A percentile compares a stretch with the other conserved stretches of the same genome.
Conservation (phyloP, 2,113 vertebrate genomes). For the Sminthopsis crassicaudata region DNA sequence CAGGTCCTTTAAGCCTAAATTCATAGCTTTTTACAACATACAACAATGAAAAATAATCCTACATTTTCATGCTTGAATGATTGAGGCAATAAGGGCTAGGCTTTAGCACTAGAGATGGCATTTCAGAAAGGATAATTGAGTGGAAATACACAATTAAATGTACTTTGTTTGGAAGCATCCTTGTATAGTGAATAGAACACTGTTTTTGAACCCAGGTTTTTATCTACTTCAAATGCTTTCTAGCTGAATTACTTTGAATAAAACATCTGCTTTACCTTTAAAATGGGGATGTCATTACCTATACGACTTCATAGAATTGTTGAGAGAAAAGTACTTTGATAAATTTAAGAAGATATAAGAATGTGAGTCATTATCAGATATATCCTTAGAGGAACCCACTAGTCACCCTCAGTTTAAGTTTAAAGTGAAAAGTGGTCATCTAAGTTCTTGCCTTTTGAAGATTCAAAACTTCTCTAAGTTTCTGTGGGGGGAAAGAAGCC, state of each 20-base stretch:
- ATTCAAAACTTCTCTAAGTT: not conserved
- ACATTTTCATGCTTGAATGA: not conserved
- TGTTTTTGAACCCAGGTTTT: not conserved
- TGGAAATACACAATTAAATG: not conserved
- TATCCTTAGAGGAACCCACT: not conserved
- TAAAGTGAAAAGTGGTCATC: not conserved
- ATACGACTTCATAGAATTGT: not conserved
- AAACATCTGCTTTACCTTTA: not conserved
- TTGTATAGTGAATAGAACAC: not conserved
- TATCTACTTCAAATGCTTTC: not conserved
- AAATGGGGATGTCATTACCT: not conserved
- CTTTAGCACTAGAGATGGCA: not conserved
- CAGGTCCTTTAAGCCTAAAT: not conserved
- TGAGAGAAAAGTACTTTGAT: not conserved
- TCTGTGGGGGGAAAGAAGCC: not conserved
- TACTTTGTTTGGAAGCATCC: not conserved
- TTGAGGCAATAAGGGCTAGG: not conserved
- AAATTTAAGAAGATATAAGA: not conserved
- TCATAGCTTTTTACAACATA: not conserved
- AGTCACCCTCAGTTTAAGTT: not conserved
- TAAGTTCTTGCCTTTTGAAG: not conserved
- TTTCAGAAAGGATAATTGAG: not conserved
- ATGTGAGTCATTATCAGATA: not conserved
- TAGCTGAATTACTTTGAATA: not conserved
- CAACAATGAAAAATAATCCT: not conserved